These are phyloP conservation scores for Hyperopisus bebe DNA, from an alignment of 2,113 vertebrate species.

Conservation along the genomic window DNA sequence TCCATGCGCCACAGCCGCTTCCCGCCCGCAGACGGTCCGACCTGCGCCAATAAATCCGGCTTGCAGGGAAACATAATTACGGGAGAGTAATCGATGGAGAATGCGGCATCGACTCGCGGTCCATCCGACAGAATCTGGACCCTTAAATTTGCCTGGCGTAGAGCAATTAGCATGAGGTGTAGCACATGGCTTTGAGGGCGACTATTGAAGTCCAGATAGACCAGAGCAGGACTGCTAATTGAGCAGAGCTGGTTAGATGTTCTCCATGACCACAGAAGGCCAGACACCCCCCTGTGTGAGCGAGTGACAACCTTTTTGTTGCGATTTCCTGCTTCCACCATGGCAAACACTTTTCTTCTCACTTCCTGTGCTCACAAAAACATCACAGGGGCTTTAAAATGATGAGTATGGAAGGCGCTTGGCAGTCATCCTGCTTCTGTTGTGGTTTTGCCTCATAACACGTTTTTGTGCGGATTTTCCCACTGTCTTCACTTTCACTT, in stretches of 20 bases:
- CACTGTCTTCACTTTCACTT: background rate
- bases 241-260: background rate
- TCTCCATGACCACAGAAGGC: background rate
- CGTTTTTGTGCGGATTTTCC: background rate
- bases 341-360: background rate
- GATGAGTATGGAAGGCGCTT: background rate
- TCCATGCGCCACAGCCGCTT: background rate
- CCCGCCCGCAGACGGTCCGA: background rate
- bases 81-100: slow-evolving; percentile 9
- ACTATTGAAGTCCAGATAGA: background rate
- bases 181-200: background rate
- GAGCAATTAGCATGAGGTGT: slow-evolving; percentile 1
- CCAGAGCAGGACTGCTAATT: background rate
- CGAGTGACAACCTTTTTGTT: background rate
- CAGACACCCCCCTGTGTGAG: background rate
- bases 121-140: background rate
- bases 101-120: background rate
- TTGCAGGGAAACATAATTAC: slow-evolving; percentile 13
- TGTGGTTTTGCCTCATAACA: background rate
- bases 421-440: background rate
- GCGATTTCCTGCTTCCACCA: background rate
- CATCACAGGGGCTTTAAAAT: background rate
- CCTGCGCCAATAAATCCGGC: background rate
- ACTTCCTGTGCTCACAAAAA: background rate
- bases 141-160: background rate